phyloP scores from a whole-genome alignment of 2,797 vertebrate genomes.

The Sebastes hopkinsi region DNA sequence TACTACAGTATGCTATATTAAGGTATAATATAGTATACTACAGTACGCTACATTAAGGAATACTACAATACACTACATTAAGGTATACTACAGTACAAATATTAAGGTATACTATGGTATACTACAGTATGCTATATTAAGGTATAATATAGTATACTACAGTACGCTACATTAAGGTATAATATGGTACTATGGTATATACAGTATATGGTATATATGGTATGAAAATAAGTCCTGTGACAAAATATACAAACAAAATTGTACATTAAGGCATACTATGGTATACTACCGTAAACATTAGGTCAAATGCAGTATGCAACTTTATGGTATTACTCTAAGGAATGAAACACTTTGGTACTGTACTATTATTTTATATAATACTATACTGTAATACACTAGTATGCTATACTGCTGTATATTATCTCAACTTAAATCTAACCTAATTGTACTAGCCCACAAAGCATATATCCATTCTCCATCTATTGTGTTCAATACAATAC shows the following conservation, averaged over 20 bases:
- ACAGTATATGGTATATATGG: too few relatives aligned
- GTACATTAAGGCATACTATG: too few relatives aligned
- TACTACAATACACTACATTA: too few relatives aligned
- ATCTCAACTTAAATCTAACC: background rate
- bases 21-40: too few relatives aligned
- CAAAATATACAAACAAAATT: too few relatives aligned
- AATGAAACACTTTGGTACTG: background rate
- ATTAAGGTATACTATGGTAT: background rate
- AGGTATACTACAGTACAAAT: too few relatives aligned
- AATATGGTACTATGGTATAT: too few relatives aligned
- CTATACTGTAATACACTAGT: background rate
- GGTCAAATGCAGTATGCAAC: too few relatives aligned
- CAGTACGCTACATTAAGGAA: too few relatives aligned
- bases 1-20: background rate
- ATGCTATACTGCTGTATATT: background rate
- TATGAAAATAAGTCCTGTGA: too few relatives aligned
- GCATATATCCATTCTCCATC: too few relatives aligned
- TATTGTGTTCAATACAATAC: background rate
- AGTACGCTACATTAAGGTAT: background rate
- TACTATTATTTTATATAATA: background rate
- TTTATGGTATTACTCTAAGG: background rate
- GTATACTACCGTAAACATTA: too few relatives aligned
- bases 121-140: background rate
- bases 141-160: background rate
- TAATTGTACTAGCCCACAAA: background rate